These are phyloP conservation scores for Saimiri boliviensis DNA, from an alignment of 2,113 vertebrate species.

Conservation along the genomic window DNA sequence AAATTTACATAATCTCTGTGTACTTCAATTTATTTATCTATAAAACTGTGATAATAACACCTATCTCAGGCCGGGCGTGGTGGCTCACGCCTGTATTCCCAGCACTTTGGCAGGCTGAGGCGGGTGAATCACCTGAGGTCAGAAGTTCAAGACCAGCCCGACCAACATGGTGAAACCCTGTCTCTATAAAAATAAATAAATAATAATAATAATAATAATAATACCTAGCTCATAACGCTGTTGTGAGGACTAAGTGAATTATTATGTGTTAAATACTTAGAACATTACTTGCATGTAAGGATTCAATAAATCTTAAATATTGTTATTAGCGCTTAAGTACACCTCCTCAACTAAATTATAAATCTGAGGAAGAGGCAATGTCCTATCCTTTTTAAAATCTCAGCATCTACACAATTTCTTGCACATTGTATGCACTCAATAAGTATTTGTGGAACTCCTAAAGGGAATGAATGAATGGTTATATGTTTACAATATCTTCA, in stretches of 20 bases:
- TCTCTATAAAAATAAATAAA: no score
- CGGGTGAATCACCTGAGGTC: no score
- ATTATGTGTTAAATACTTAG: background rate
- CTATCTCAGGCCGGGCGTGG: background rate
- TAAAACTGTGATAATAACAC: background rate
- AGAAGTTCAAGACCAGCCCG: no score
- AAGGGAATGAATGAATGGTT: background rate
- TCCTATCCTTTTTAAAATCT: background rate
- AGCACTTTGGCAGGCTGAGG: no score
- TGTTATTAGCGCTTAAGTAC: background rate
- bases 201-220: background rate
- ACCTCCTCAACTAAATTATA: background rate
- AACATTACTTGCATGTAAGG: background rate
- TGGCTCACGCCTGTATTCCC: no score
- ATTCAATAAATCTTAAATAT: background rate
- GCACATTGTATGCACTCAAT: background rate
- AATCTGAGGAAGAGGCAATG: background rate
- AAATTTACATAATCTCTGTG: background rate
- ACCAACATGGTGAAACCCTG: no score
- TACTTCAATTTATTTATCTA: background rate
- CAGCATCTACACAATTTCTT: background rate
- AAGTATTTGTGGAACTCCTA: background rate
- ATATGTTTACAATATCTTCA: background rate
- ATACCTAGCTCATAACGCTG: background rate
- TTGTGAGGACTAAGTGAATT: background rate